Conservation (phyloP, 2,113 vertebrate species). For the Mobula hypostoma region DNA sequence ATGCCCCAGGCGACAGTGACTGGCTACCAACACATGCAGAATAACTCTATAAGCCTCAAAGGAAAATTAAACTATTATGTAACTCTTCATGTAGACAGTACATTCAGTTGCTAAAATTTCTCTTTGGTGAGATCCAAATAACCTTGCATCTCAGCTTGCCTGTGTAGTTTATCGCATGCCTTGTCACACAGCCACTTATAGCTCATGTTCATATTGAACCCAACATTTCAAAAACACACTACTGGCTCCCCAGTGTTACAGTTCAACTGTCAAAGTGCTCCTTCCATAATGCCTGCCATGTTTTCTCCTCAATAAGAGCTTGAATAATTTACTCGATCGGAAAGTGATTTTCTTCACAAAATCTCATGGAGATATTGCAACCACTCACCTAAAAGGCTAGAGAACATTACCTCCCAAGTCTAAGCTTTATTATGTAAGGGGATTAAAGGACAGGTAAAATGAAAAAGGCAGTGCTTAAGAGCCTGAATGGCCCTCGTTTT, state of each 20-base stretch:
- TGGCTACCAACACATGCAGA: not conserved
- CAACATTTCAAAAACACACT: not conserved
- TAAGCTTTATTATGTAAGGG: too few relatives aligned
- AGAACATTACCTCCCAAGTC: too few relatives aligned
- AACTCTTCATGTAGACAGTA: not conserved
- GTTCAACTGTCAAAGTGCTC: too few relatives aligned
- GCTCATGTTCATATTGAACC: not conserved
- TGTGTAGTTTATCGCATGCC: not conserved
- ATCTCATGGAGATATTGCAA: not conserved
- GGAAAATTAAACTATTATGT: too few relatives aligned
- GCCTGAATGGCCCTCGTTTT: too few relatives aligned
- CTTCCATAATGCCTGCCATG: too few relatives aligned
- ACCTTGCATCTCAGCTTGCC: not conserved
- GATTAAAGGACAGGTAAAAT: too few relatives aligned
- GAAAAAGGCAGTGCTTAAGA: too few relatives aligned
- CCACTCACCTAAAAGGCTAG: too few relatives aligned
- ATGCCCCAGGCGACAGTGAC: too few relatives aligned
- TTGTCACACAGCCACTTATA: not conserved
- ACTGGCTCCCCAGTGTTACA: not conserved
- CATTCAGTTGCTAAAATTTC: not conserved
- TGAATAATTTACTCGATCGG: not conserved
- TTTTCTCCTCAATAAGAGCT: too few relatives aligned
- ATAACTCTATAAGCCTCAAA: not conserved
- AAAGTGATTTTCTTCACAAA: not conserved
- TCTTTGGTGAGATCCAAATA: not conserved